phyloP scores from a whole-genome alignment of 1,140 invertebrate species.

The Papilio xuthus region DNA sequence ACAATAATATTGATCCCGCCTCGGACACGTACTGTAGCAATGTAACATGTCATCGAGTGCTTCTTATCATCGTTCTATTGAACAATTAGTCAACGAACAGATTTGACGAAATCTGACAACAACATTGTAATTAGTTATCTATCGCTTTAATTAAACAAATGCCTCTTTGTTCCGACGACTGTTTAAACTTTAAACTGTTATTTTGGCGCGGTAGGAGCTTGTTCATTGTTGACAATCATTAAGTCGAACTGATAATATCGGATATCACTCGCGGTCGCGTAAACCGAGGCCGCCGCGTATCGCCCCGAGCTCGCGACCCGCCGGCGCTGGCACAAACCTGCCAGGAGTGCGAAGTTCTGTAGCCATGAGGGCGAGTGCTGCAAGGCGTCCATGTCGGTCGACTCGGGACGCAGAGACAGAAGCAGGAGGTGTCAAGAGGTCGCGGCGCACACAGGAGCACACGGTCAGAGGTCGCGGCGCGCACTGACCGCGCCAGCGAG shows the following conservation, averaged over 20 bases:
- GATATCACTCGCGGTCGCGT: not conserved
- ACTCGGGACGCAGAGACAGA: not conserved
- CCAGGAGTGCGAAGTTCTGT: constrained; percentile 58
- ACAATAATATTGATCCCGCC: not conserved
- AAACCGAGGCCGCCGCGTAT: not conserved
- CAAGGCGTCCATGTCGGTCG: constrained; percentile 51
- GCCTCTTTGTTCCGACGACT: not conserved
- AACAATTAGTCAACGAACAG: not conserved
- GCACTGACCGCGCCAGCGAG: constrained; percentile 57
- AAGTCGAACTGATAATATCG: constrained; percentile 12
- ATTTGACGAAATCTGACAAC: not conserved
- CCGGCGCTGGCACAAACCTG: constrained; percentile 53
- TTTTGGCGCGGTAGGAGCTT: not conserved
- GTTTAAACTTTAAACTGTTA: constrained; percentile 7
- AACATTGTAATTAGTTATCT: constrained; percentile 19
- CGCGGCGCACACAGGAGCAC: constrained; percentile 47
- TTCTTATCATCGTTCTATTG: not conserved
- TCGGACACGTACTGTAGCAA: not conserved
- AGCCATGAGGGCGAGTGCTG: constrained; percentile 57
- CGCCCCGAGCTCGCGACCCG: not conserved
- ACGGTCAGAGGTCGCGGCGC: constrained; percentile 69
- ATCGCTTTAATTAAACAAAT: not conserved
- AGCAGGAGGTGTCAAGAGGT: constrained; percentile 34
- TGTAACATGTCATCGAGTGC: not conserved
- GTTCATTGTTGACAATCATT: constrained; percentile 4